phyloP scores from a whole-genome alignment of 1,140 invertebrate species.

The Leptinotarsa texana region DNA sequence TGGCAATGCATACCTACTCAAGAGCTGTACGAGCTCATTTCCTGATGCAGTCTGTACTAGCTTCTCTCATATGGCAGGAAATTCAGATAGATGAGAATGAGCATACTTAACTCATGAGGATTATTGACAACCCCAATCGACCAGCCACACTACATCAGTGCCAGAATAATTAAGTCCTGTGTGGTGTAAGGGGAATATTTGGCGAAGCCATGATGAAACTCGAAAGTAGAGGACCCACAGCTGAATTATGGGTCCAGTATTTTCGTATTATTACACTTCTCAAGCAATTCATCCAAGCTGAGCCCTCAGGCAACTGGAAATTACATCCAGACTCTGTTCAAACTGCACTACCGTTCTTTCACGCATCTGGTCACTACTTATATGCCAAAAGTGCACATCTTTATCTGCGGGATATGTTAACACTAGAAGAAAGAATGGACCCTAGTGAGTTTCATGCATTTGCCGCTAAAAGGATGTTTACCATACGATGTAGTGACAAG shows the following conservation, averaged over 20 bases:
- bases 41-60: slow-evolving; percentile 47
- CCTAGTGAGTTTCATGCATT: slow-evolving; percentile 8
- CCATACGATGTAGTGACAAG: too few species aligned
- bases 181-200: neutral
- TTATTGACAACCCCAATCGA: neutral
- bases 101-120: neutral
- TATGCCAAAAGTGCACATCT: slow-evolving; percentile 57
- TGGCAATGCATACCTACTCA: slow-evolving; percentile 47
- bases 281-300: slow-evolving; percentile 47
- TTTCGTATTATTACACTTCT: slow-evolving; percentile 44
- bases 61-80: slow-evolving; percentile 37
- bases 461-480: too few species aligned
- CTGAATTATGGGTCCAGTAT: slow-evolving; percentile 51
- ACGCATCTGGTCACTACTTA: slow-evolving; percentile 55
- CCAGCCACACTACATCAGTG: slow-evolving; percentile 35
- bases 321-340: slow-evolving; percentile 46
- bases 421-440: slow-evolving; percentile 40
- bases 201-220: neutral
- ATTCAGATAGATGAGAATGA: neutral
- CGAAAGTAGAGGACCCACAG: slow-evolving; percentile 36
- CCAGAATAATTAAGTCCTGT: slow-evolving; percentile 11
- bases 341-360: slow-evolving; percentile 55
- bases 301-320: slow-evolving; percentile 50
- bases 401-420: slow-evolving; percentile 57
- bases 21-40: slow-evolving; percentile 53